Evolutionary conservation across 2,113 vertebrate species (phyloP), one percentile per base, ranked within the genome.

Genomic region (Scomber japonicus): DNA sequence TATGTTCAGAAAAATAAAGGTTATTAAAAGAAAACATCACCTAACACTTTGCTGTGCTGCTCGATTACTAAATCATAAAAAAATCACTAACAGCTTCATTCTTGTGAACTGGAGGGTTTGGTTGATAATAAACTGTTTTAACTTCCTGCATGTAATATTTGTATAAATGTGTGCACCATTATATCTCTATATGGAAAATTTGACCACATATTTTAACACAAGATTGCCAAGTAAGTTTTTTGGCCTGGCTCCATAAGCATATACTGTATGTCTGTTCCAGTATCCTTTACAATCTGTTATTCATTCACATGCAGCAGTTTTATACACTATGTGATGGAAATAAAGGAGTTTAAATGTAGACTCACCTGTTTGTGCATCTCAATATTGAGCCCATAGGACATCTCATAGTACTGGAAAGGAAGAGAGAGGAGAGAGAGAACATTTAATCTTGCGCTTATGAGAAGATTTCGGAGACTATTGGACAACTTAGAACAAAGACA

Each of bases 301-400:
- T 15, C 2, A 11, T 15, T 17, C n/a, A 30, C 31, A 57, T 4
- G n/a, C 10, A 56, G 31, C 78, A 19, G 63, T 57, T 70, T 80
- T 21, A 54, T 15, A 46, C 46, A 13, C 11, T 59, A 50, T 53
- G 45, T 35, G 40, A 73, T 59, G 48, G 19, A 40, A 31, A 49
- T n/a, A 62, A 15, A 50, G 50, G 53, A 71, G 9, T 3, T 10
- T 49, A 56, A 44, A 73, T 40, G 24, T 3, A 16, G 46, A 75
- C 93, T 88, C 68, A 93, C 93, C 93, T 98, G 97, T 92, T 98
- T 99, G 95, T 98, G 97, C 97, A 99, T 99, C 94, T 98, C 97
- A 51, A 99, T 99, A 68, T 99, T 99, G 84, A 99, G 94, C 62
- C 97, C 97, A 0, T 99, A 99, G 71, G 97, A 99, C 97, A 99